phyloP scores from a whole-genome alignment of 1,140 invertebrate genomes.

The Ceratitis capitata region DNA sequence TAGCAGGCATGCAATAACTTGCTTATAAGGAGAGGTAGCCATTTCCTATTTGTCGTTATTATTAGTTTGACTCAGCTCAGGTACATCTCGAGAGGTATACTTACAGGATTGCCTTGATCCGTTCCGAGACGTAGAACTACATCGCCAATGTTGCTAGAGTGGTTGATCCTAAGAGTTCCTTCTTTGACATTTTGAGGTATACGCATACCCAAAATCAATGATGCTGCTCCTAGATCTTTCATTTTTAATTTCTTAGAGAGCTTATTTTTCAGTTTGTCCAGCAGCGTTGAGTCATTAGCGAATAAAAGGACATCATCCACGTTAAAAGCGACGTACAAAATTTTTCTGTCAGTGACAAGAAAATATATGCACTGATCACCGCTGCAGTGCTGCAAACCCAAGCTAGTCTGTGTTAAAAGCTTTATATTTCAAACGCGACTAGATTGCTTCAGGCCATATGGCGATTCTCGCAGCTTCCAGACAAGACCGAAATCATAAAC shows the following conservation, averaged over 20 bases:
- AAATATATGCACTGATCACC: not conserved
- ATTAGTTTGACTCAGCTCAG: constrained; percentile 45
- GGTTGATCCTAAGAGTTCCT: constrained; percentile 51
- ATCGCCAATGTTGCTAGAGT: constrained; percentile 46
- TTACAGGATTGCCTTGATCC: constrained; percentile 50
- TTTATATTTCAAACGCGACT: no score
- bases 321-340: constrained; percentile 55
- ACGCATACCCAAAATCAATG: constrained; percentile 19
- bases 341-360: not conserved
- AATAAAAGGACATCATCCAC: constrained; percentile 63
- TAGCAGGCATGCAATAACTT: constrained; percentile 44
- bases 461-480: no score
- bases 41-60: constrained; percentile 40
- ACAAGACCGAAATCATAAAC: no score
- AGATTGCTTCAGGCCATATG: no score
- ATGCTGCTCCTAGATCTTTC: constrained; percentile 42
- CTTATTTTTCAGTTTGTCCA: constrained; percentile 6
- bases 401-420: no score
- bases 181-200: not conserved
- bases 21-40: constrained; percentile 47
- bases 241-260: constrained; percentile 38
- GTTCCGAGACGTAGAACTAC: constrained; percentile 54
- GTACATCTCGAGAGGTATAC: constrained; percentile 48
- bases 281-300: constrained; percentile 48
- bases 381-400: not conserved